A percentile compares a stretch with the other conserved stretches of the same genome.
phyloP scores from a whole-genome alignment of 2,113 vertebrate species.

The Cettia cetti region DNA sequence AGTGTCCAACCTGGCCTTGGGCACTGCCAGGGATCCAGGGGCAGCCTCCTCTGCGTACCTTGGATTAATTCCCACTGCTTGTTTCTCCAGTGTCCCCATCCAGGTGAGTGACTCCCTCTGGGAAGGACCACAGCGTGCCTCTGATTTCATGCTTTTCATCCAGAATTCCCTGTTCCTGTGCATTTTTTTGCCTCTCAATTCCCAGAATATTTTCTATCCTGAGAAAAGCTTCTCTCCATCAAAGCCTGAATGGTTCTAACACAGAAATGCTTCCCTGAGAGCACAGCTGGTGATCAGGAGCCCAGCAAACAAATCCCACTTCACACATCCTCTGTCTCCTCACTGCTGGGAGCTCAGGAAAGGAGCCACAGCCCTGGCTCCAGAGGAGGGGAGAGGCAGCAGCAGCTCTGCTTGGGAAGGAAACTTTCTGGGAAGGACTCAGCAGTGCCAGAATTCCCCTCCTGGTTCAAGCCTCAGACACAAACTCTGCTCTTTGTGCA shows the following conservation, averaged over 20 bases:
- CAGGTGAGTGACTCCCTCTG: neutral
- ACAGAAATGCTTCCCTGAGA: constrained; percentile 21
- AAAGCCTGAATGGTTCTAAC: neutral
- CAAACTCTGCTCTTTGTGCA: neutral
- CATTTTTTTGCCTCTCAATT: neutral
- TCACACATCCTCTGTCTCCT: neutral
- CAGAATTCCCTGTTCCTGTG: neutral
- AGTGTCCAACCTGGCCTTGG: neutral
- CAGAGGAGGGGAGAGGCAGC: neutral
- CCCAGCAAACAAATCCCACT: neutral
- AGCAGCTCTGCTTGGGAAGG: neutral
- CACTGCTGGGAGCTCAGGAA: neutral
- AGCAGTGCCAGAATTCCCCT: neutral
- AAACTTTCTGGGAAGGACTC: neutral
- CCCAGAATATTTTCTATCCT: neutral
- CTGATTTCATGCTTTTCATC: neutral
- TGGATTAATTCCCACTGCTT: neutral
- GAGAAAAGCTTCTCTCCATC: neutral
- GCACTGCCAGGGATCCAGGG: neutral
- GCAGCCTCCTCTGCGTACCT: neutral
- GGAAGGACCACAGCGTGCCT: neutral
- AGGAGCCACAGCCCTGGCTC: neutral
- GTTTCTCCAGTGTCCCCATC: neutral
- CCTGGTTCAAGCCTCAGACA: neutral
- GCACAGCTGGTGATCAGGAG: neutral